phyloP scores from a whole-genome alignment of 1,140 invertebrate species.

The Brachionus koreanus region DNA sequence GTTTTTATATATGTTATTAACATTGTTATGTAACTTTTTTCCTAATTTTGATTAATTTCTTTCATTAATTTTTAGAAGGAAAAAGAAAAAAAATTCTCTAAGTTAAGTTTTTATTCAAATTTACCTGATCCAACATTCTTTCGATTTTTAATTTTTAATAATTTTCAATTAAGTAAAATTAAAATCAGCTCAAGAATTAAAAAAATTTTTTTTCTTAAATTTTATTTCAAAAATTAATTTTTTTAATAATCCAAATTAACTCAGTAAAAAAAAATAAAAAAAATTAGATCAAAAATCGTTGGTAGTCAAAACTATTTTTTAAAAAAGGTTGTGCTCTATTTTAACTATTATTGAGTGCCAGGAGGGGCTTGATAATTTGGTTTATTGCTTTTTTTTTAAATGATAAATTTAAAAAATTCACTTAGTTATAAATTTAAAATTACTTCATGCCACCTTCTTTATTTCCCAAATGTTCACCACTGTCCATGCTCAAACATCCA shows the following conservation, averaged over 20 bases:
- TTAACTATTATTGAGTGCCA: slow-evolving; percentile 22
- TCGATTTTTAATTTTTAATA: too few species aligned
- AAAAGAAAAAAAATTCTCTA: too few species aligned
- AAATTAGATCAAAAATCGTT: background rate
- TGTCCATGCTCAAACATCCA: slow-evolving; percentile 87
- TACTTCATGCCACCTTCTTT: background rate
- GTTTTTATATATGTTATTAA: too few species aligned
- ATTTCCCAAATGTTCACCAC: slow-evolving; percentile 54
- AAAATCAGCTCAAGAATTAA: too few species aligned
- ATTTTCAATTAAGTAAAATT: too few species aligned
- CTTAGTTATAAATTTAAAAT: too few species aligned
- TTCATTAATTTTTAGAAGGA: too few species aligned
- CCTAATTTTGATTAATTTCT: too few species aligned
- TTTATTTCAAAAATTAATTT: background rate
- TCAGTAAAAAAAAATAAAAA: background rate
- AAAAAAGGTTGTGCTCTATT: background rate
- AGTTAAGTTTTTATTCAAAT: too few species aligned
- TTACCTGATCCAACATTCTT: too few species aligned
- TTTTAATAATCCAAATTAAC: background rate
- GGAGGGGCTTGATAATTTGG: slow-evolving; percentile 28
- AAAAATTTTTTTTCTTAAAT: background rate
- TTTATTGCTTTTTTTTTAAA: slow-evolving; percentile 9
- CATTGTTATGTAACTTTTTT: too few species aligned
- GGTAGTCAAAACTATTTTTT: background rate
- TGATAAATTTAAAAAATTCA: too few species aligned